Conservation (phyloP, 2,888 invertebrate genomes). For the Scrobipalpa atriplicella region DNA sequence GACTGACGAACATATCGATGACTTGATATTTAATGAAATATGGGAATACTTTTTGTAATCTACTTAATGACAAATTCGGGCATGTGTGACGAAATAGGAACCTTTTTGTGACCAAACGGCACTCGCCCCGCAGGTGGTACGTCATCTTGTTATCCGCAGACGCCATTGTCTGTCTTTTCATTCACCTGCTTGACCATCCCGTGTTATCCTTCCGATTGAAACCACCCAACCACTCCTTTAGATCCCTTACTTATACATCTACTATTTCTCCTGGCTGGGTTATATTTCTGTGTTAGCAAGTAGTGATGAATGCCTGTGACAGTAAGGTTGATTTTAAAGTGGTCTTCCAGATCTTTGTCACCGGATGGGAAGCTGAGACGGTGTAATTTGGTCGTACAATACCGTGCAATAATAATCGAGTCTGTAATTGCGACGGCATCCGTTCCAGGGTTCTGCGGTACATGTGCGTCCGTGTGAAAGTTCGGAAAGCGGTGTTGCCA, state of each 20-base stretch:
- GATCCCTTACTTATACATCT: conserved; percentile 46
- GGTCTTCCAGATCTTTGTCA: conserved; percentile 26
- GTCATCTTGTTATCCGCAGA: conserved; percentile 38
- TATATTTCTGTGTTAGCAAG: conserved; percentile 24
- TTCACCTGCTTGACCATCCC: conserved; percentile 68
- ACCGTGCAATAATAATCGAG: conserved; percentile 77
- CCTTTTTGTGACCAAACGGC: neutral
- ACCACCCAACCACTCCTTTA: conserved; percentile 43
- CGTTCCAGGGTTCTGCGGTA: conserved; percentile 58
- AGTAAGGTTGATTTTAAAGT: neutral
- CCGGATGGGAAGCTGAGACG: conserved; percentile 80
- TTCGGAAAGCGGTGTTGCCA: conserved; percentile 44
- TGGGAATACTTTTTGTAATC: no score
- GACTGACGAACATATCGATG: no score
- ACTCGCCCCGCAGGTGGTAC: conserved; percentile 29
- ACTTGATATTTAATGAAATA: neutral
- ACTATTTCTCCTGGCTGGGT: conserved; percentile 44
- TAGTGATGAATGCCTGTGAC: neutral
- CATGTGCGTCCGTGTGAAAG: conserved; percentile 67
- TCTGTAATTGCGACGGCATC: conserved; percentile 79
- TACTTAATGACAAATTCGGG: no score
- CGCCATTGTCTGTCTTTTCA: conserved; percentile 60
- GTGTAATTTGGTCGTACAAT: conserved; percentile 78
- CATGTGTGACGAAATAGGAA: neutral
- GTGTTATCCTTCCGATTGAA: conserved; percentile 58